Evolutionary conservation across 2,113 vertebrate genomes (phyloP), one percentile per base, ranked within the genome.

Genomic region (Orthochromis indermauri): DNA sequence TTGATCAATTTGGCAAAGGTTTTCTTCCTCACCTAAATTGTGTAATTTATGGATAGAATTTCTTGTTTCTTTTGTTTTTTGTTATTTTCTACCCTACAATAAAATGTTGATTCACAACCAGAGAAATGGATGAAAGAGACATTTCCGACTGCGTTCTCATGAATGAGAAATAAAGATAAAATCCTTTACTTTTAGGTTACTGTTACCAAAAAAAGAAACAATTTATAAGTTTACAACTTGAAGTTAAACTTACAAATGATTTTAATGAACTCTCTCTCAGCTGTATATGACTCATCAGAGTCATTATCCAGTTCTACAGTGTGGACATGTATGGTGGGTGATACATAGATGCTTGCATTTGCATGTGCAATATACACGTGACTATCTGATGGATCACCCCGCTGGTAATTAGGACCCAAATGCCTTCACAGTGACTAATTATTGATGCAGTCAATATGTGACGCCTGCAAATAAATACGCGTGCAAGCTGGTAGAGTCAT

Each of bases 361-460:
- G 31, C 92, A 89, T 89, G 76, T 82, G 81, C 3, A 11, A 82
- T 78, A 28, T 78, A 83, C 83, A 85, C 51, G 83, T 90, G 92
- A 86, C 89, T 17, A 7, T 9, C 84, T 90, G 94, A 94, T 92
- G 89, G 92, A 95, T 94, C 71, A 63, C 79, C 66, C 82, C 14
- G 40, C 91, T 83, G 16, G 28, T 92, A 94, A 94, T 95, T 94
- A 94, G 92, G 90, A 89, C 87, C 90, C 91, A 80, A 93, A 93
- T 90, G 91, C 84, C 88, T 94, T 94, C 90, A 87, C 92, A 87
- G 86, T 86, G 68, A 91, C 91, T 93, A 93, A 95, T 91, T 93
- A 94, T 91, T 93, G 91, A 95, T 92, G 93, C 85, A 84, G 90
- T 87, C 89, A 51, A 93, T 86, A 93, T 92, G 90, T 87, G 93